These are phyloP conservation scores for Neodontobutis hainanensis DNA, from an alignment of 2,113 vertebrate genomes.

Conservation along the genomic window DNA sequence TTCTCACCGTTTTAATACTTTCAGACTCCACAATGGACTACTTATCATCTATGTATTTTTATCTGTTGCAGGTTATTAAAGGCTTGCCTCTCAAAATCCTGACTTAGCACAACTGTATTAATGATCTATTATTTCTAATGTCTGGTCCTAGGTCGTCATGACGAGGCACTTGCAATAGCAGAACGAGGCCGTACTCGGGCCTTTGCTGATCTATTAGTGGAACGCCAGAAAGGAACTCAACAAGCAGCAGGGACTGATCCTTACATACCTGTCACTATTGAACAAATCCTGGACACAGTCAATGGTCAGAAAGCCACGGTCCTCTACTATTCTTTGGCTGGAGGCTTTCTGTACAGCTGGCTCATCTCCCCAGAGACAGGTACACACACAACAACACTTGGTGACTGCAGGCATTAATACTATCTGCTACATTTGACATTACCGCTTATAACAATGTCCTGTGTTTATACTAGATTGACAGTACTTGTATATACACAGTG, in stretches of 20 bases:
- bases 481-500: too few relatives aligned
- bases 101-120: too few relatives aligned
- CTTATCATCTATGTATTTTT: constrained; percentile 6
- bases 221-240: constrained; percentile 89
- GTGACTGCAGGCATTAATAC: too few relatives aligned
- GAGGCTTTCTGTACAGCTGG: constrained; percentile 96
- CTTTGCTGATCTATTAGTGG: constrained; percentile 91
- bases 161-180: constrained; percentile 92
- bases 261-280: constrained; percentile 88
- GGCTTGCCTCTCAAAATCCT: not conserved
- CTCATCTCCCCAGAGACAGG: constrained; percentile 92
- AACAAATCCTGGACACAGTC: constrained; percentile 89
- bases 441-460: too few relatives aligned
- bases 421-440: too few relatives aligned
- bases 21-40: constrained; percentile 1
- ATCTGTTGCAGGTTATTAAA: not conserved
- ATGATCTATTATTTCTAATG: not conserved
- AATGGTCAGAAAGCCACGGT: constrained; percentile 89
- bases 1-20: not conserved
- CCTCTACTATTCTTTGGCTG: constrained; percentile 93
- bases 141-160: constrained; percentile 84
- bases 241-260: constrained; percentile 82
- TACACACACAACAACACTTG: constrained; percentile 49
- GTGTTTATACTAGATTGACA: too few relatives aligned
- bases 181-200: constrained; percentile 91